Base-by-base conservation (phyloP, 2,113 vertebrate species). In the Lipophrys pholis region DNA sequence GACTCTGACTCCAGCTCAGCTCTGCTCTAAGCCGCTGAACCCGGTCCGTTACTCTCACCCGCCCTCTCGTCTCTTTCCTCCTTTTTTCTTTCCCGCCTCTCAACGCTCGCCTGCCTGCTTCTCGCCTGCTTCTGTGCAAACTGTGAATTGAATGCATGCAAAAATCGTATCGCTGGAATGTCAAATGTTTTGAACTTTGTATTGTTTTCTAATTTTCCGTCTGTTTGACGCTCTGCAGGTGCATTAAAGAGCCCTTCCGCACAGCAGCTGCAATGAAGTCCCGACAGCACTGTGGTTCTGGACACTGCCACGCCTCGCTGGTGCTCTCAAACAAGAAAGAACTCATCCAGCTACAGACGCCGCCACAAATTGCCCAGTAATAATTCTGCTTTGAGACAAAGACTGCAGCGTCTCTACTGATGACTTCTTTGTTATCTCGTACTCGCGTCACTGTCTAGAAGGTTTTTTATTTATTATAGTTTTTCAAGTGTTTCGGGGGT, bases 1-100 rank as follows among this genome's bases (percentile, higher is more conserved):
- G 90, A 92, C 76, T 89, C 89, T 76, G 93, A 93, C 82, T 69
- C 84, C 88, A 82, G 68, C 86, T 93, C 93, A 15, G 93, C 93
- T 0, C 87, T 93, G 74, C 90, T 95, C 51, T 94, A 4, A 92
- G 91, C 83, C 84, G 77, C 68, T 71, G 38, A 41, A 76, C 62
- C 49, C 45, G 90, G 91, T 91, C 87, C 80, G 91, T 92, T 67
- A n/a, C 53, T 73, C 62, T 30, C 21, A 6, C 84, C 66, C 55
- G 64, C 54, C 73, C 76, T 80, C 35, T 74, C 74, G 21, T 56
- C 77, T 78, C 46, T 58, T 8, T 63, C 41, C 59, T 70, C 39
- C 53, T 50, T 62, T 61, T 57, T 69, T 51, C 46, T 65, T 38
- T 39, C 45, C 69, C 73, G 42, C 63, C 82, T 83, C 61, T 80